Evolutionary conservation across 2,113 vertebrate species (phyloP).

Genomic region (Salvelinus sp.): DNA sequence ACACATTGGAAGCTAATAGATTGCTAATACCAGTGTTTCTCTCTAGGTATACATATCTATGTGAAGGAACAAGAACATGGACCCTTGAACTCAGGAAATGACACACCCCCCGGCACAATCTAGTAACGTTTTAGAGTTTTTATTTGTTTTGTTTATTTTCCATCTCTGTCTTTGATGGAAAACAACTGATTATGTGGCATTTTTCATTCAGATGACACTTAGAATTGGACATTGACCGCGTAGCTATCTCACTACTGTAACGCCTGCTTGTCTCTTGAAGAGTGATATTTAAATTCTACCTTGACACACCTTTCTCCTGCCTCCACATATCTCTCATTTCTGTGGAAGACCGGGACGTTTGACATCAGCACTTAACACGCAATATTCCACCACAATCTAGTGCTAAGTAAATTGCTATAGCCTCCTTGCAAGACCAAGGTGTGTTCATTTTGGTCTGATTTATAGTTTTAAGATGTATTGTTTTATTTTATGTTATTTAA

Average conservation of each 20-base stretch:
- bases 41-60: slow-evolving; percentile 57
- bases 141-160: slow-evolving; percentile 29
- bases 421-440: slow-evolving; percentile 50
- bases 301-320: slow-evolving; percentile 35
- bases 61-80: slow-evolving; percentile 60
- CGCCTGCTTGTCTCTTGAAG: background rate
- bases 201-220: slow-evolving; percentile 37
- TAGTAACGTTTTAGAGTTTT: slow-evolving; percentile 28
- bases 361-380: slow-evolving; percentile 32
- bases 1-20: background rate
- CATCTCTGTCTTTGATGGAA: slow-evolving; percentile 36
- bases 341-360: slow-evolving; percentile 44
- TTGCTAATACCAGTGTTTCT: slow-evolving; percentile 1
- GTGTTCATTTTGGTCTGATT: slow-evolving; percentile 41
- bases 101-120: slow-evolving; percentile 38
- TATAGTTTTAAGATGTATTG: slow-evolving; percentile 17
- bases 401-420: slow-evolving; percentile 25
- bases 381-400: slow-evolving; percentile 38
- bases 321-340: slow-evolving; percentile 42
- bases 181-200: slow-evolving; percentile 31
- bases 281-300: slow-evolving; percentile 5
- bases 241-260: slow-evolving; percentile 51
- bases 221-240: slow-evolving; percentile 11
- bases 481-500: slow-evolving; percentile 60
- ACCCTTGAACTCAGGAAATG: slow-evolving; percentile 21